These are phyloP conservation scores for Stichopus chloronotus DNA, from an alignment of 35 echinoderm and acorn worm species.

Conservation along the genomic window DNA sequence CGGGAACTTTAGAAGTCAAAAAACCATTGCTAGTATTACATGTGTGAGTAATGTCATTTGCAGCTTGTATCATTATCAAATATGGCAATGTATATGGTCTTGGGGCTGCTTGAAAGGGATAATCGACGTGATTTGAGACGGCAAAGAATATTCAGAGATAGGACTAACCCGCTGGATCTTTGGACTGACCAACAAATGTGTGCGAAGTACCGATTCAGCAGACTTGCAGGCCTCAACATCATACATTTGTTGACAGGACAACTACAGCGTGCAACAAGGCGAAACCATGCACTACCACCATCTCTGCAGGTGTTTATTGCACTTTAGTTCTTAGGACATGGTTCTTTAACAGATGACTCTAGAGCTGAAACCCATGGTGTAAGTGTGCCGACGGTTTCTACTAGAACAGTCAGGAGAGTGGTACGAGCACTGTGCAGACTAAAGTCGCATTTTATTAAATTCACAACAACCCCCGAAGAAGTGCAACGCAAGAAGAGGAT, in stretches of 20 bases:
- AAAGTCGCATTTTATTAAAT: conserved; percentile 34
- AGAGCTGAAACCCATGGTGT: neutral
- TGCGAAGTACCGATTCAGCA: conserved; percentile 48
- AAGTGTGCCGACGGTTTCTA: neutral
- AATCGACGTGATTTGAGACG: neutral
- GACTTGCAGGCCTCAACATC: conserved; percentile 2
- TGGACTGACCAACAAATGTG: conserved; percentile 11
- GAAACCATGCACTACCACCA: neutral
- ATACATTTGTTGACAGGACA: neutral
- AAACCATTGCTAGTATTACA: neutral
- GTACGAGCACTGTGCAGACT: neutral
- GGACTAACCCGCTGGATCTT: conserved; percentile 29
- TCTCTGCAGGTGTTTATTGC: neutral
- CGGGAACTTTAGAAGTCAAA: conserved; percentile 1
- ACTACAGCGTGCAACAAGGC: neutral
- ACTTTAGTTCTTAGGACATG: conserved; percentile 24
- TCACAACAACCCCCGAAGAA: conserved; percentile 21
- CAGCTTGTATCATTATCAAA: neutral
- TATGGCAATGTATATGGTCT: neutral
- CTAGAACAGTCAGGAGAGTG: neutral
- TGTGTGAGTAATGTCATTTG: neutral
- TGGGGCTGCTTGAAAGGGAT: conserved; percentile 5
- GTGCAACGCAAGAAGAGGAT: conserved; percentile 4
- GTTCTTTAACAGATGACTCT: neutral
- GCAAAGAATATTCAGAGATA: conserved; percentile 24